These are phyloP conservation scores for Drosophila littoralis DNA, from an alignment of 1,140 invertebrate species.

Conservation along the genomic window DNA sequence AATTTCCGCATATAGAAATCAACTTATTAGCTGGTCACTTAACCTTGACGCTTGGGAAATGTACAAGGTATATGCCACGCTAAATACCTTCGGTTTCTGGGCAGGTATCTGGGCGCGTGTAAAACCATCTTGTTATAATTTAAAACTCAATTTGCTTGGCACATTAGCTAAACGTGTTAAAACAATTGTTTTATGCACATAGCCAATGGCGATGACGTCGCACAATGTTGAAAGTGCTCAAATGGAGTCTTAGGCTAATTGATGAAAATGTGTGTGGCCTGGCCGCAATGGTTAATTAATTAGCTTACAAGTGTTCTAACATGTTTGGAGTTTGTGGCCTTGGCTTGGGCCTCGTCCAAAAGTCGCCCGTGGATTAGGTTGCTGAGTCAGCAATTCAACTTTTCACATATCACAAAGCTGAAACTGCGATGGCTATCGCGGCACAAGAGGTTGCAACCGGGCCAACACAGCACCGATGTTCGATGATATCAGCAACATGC, in stretches of 20 bases:
- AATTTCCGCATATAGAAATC: constrained; percentile 68
- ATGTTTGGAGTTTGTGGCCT: constrained; percentile 16
- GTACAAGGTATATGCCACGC: constrained; percentile 5
- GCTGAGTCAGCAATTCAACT: constrained; percentile 54
- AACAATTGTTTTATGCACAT: constrained; percentile 53
- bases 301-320: constrained; percentile 42
- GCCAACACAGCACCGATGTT: constrained; percentile 48
- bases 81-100: constrained; percentile 4
- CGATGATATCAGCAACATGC: constrained; percentile 75
- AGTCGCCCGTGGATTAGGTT: constrained; percentile 16
- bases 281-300: constrained; percentile 53
- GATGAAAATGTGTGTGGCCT: constrained; percentile 41
- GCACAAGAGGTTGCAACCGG: constrained; percentile 31
- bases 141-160: constrained; percentile 59
- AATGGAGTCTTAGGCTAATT: constrained; percentile 54
- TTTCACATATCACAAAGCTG: constrained; percentile 51
- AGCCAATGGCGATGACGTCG: constrained; percentile 55
- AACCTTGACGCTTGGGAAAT: constrained; percentile 70
- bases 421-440: constrained; percentile 60
- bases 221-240: constrained; percentile 53
- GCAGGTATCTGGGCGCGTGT: constrained; percentile 37
- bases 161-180: constrained; percentile 57
- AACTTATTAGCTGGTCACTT: constrained; percentile 43
- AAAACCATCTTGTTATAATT: constrained; percentile 64
- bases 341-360: constrained; percentile 27